These are phyloP conservation scores for Halisarca cf. caerulea DNA, from an alignment of 37 sponge, comb jelly and placozoan genomes.

Conservation along the genomic window DNA sequence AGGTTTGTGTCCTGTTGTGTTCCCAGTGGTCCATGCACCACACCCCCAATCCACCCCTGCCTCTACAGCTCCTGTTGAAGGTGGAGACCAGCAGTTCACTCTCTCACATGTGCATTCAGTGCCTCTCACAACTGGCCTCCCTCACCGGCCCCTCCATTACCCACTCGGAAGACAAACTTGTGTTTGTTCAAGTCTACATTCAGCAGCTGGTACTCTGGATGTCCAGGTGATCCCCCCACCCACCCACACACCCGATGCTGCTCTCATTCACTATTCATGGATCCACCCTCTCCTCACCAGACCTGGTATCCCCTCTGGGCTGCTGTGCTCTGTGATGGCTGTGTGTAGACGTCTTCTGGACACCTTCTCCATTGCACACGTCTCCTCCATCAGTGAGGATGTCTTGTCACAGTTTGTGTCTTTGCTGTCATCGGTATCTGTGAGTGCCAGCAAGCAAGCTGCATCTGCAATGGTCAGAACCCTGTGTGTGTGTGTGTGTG, in stretches of 20 bases:
- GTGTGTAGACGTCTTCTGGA: constrained; percentile 10
- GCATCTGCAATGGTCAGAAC: not conserved
- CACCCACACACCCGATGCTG: not conserved
- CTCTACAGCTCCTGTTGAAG: not conserved
- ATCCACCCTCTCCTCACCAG: not conserved
- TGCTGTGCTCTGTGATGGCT: not conserved
- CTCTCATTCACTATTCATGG: not conserved
- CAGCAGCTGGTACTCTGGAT: not conserved
- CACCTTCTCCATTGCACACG: not conserved
- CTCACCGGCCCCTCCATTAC: constrained; percentile 46
- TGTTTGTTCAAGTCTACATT: not conserved
- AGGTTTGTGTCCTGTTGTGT: too few species aligned
- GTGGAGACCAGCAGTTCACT: constrained; percentile 2
- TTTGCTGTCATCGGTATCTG: not conserved
- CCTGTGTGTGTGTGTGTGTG: too few species aligned
- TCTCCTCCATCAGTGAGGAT: not conserved
- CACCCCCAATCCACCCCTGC: too few species aligned
- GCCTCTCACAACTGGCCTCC: constrained; percentile 76
- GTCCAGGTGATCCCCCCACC: not conserved
- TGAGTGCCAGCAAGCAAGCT: not conserved
- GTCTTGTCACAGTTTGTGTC: not conserved
- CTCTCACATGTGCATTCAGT: constrained; percentile 44
- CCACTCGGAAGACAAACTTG: not conserved
- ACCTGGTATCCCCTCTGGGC: not conserved
- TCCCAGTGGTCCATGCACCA: too few species aligned